These are phyloP conservation scores for Phyllostomus hastatus DNA, from an alignment of 2,113 vertebrate genomes.

Conservation along the genomic window DNA sequence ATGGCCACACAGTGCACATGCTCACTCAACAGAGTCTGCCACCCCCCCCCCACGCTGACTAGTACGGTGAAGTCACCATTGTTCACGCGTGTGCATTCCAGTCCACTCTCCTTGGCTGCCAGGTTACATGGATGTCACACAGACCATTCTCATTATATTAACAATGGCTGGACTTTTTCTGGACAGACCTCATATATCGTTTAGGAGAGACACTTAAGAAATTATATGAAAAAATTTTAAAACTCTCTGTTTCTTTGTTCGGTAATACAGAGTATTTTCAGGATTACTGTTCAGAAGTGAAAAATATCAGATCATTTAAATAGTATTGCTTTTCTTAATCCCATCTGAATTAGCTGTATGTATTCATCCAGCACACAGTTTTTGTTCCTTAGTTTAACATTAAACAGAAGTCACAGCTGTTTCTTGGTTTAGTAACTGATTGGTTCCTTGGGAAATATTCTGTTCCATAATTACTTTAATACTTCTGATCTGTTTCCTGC, in stretches of 20 bases:
- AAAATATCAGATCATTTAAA: conserved; percentile 38
- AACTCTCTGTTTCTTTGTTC: background rate
- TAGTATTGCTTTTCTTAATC: background rate
- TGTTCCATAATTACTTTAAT: conserved; percentile 43
- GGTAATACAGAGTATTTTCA: conserved; percentile 18
- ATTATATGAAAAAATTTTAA: conserved; percentile 14
- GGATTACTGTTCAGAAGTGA: background rate
- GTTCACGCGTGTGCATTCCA: too few species aligned
- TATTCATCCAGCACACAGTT: background rate
- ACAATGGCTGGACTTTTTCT: too few species aligned
- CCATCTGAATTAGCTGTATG: background rate
- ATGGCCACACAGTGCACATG: too few species aligned
- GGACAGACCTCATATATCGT: background rate
- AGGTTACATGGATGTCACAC: too few species aligned
- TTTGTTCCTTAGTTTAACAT: conserved; percentile 47
- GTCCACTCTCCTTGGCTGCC: too few species aligned
- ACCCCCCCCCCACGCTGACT: too few species aligned
- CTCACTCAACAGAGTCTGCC: too few species aligned
- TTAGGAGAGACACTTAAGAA: background rate
- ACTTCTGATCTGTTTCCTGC: conserved; percentile 59
- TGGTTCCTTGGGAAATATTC: conserved; percentile 30
- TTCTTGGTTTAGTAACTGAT: conserved; percentile 44
- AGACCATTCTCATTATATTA: too few species aligned
- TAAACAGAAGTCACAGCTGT: conserved; percentile 47
- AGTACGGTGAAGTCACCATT: too few species aligned